Base-by-base conservation (phyloP, 2,797 vertebrate genomes). In the Gorsachius magnificus region DNA sequence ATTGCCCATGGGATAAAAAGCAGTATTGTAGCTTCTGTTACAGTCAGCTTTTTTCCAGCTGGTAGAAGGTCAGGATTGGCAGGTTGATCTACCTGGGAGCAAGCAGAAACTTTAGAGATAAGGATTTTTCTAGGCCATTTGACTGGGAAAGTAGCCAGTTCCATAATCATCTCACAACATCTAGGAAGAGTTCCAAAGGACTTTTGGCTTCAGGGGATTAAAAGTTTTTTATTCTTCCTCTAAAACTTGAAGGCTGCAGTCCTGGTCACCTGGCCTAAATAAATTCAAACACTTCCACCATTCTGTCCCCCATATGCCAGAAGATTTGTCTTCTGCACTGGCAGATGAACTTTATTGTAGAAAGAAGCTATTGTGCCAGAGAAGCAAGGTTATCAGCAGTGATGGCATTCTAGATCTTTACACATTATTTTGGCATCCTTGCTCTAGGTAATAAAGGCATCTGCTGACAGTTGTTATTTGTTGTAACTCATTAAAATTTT, bases 41-140 rank as follows among this genome's bases (percentile, higher is more conserved):
- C 29, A 92, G 90, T 96, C 86, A 92, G 86, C 86, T 77, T 83
- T 95, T 95, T 93, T 89, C 36, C 26, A 50, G 45, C 50, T 93
- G 60, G 83, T 95, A 45, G 94, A 84, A 94, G 78, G 86, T 95
- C 95, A 85, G 92, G 95, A 95, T 81, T 96, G 95, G 81, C 94
- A 95, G 92, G 96, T 94, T 96, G 90, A 87, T 95, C 88, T 96
- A 95, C 96, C 82, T 96, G 83, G 41, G 86, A 95, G 85, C 66
- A 83, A 68, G 41, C 66, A 87, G 80, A 84, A 93, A 87, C 77
- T 91, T 94, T 25, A 87, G 88, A 89, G 94, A 95, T 93, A 96
- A 93, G 90, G 92, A 83, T 95, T 96, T 96, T 96, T 96, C 93
- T 95, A 85, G 93, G 81, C 95, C 84, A 90, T 94, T 95, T 96